phyloP scores from a whole-genome alignment of 2,113 vertebrate species.

The Propithecus coquereli region DNA sequence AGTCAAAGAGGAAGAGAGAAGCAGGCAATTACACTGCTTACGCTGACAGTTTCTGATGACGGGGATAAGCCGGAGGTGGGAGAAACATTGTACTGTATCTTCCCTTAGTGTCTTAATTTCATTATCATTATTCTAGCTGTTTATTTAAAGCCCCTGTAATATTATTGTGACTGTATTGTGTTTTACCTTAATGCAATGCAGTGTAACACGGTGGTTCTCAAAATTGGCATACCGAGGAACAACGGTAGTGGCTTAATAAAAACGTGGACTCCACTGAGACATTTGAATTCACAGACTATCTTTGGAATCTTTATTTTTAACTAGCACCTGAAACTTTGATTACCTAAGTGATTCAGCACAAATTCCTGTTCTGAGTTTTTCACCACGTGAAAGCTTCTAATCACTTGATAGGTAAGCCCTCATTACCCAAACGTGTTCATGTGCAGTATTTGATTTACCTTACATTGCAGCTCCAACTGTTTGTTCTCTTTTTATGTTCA shows the following conservation, averaged over 20 bases:
- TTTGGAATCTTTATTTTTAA: background rate
- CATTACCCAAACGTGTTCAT: background rate
- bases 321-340: background rate
- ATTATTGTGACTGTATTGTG: background rate
- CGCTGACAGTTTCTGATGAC: background rate
- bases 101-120: background rate
- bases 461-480: constrained; percentile 35
- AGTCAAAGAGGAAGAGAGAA: background rate
- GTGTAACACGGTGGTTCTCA: background rate
- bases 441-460: constrained; percentile 49
- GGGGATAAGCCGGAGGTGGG: accelerated
- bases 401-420: background rate
- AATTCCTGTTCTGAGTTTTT: background rate
- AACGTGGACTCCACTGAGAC: background rate
- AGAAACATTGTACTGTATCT: background rate
- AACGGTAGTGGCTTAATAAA: background rate
- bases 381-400: background rate
- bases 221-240: background rate
- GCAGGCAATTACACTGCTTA: background rate
- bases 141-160: background rate
- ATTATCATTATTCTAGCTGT: background rate
- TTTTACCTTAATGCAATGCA: background rate
- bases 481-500: constrained; percentile 47
- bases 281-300: background rate
- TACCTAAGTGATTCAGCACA: background rate